phyloP scores from a whole-genome alignment of 2,113 vertebrate genomes.

The Myotis lucifugus region DNA sequence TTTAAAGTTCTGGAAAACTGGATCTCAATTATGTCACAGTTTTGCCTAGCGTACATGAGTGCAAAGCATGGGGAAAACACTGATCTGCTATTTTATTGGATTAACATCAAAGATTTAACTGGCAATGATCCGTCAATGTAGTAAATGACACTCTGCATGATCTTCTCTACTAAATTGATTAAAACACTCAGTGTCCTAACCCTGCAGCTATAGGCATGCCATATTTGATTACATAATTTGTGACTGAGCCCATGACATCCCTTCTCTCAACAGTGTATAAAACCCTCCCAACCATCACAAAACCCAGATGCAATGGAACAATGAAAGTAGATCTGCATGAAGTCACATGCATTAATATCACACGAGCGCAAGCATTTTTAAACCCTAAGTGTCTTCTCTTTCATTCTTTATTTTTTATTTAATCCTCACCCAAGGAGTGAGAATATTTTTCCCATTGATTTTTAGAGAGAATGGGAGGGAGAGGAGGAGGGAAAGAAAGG shows the following conservation, averaged over 20 bases:
- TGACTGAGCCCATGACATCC: neutral
- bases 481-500: no score
- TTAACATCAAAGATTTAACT: neutral
- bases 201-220: neutral
- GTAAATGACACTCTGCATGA: neutral
- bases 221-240: neutral
- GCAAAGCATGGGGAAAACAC: neutral
- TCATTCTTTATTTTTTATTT: no score
- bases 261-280: neutral
- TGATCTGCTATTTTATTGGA: neutral
- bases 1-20: slow-evolving; percentile 30
- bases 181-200: neutral
- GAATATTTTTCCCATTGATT: no score
- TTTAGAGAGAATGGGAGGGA: no score
- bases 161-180: neutral
- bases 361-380: neutral
- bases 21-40: slow-evolving; percentile 16
- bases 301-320: neutral
- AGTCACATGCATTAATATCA: neutral
- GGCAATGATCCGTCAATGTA: neutral
- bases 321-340: neutral
- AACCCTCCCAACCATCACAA: neutral
- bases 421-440: no score
- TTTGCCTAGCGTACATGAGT: neutral
- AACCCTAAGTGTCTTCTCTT: neutral